Percentiles rank a stretch among this genome's conserved stretches.
These are phyloP conservation scores for Goniozus legneri DNA, from an alignment of 1,140 invertebrate species.

Conservation along the genomic window DNA sequence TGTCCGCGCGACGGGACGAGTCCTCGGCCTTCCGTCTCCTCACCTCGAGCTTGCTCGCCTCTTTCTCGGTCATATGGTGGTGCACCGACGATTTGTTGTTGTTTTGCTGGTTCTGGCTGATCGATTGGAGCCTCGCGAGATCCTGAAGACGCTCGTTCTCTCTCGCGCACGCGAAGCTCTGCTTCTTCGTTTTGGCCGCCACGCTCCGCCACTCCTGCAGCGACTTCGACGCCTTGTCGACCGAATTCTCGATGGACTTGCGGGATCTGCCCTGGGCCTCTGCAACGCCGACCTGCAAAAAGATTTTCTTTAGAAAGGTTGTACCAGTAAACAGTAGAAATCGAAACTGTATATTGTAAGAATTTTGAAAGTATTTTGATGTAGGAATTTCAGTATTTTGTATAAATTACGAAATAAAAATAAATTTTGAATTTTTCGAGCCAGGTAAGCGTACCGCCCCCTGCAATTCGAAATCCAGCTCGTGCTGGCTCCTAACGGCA, in stretches of 20 bases:
- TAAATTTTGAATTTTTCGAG: too few species aligned
- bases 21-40: conserved; percentile 90
- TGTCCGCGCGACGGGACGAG: conserved; percentile 82
- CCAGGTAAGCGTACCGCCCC: too few species aligned
- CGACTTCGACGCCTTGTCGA: conserved; percentile 80
- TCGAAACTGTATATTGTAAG: too few species aligned
- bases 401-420: too few species aligned
- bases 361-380: too few species aligned
- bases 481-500: too few species aligned
- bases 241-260: conserved; percentile 73
- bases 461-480: too few species aligned
- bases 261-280: conserved; percentile 64
- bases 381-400: too few species aligned
- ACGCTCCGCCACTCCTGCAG: conserved; percentile 80
- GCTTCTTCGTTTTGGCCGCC: conserved; percentile 82
- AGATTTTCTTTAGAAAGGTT: too few species aligned
- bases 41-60: conserved; percentile 73
- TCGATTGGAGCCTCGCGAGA: conserved; percentile 42
- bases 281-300: conserved; percentile 51
- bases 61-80: conserved; percentile 63
- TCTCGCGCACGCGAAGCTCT: conserved; percentile 75
- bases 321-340: too few species aligned
- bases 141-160: conserved; percentile 89
- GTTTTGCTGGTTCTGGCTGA: conserved; percentile 46
- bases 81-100: conserved; percentile 46